Evolutionary conservation across 2,888 invertebrate genomes (phyloP), one percentile per base, ranked within the genome.

Genomic region (Microdon myrmicae): DNA sequence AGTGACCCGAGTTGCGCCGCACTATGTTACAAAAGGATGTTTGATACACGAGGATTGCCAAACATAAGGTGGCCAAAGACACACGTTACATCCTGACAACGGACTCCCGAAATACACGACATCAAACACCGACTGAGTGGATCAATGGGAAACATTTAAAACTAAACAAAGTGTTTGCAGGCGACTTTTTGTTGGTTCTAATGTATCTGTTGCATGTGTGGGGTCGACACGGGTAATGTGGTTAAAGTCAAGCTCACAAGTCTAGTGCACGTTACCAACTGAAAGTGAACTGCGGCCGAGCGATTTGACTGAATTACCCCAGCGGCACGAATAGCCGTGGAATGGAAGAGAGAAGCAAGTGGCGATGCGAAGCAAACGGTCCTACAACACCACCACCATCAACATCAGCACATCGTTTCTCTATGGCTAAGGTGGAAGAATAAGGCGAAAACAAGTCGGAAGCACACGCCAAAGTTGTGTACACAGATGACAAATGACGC

Each of bases 211-310:
- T 64, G 64, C 64, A 58, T 64, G 53, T 26, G 12, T 8, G 41
- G 58, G n/a, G n/a, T n/a, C 64, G 43, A 58, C 20, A 41, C 51
- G 41, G 25, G 16, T 38, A 51, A 47, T 47, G 25, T 58, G 25
- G 7, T 8, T 29, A 14, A 39, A 41, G 64, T 58, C 53, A n/a
- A n/a, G 53, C 47, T 64, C 38, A 34, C 64, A 58, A 64, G 38
- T 64, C 41, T 51, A 45, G 47, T 64, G 64, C 64, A 53, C 58
- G 58, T 47, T 58, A 64, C 51, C 53, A 41, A 64, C 64, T 64
- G 64, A 64, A 41, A 64, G 58, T 64, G 64, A 64, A 64, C 41
- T 64, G 51, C 51, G 56, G 51, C 25, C 58, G 41, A 58, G 22
- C 47, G 28, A 41, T 35, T 58, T 64, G 51, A 43, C 58, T 43